Percentiles rank a stretch among this genome's conserved stretches.
Evolutionary conservation across 2,888 invertebrate genomes (phyloP).

Genomic region (Drosophila dives): DNA sequence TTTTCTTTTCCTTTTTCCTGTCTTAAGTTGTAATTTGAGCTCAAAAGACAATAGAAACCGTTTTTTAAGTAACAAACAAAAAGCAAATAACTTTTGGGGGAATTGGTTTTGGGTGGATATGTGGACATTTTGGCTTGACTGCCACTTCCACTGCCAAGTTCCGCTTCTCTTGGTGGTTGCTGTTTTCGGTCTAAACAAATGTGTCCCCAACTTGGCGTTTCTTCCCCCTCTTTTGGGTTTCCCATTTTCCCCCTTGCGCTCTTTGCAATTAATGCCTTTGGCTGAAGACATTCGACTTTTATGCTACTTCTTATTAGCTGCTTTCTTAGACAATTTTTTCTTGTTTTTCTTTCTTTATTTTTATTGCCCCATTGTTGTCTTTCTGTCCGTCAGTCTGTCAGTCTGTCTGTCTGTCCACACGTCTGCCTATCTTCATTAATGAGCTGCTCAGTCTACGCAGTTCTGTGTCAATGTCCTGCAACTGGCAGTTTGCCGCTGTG

Average conservation of each 20-base stretch:
- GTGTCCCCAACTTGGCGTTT: conserved; percentile 34
- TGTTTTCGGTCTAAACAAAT: conserved; percentile 50
- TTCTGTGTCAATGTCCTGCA: conserved; percentile 26
- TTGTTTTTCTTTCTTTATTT: conserved; percentile 17
- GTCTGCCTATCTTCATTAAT: conserved; percentile 62
- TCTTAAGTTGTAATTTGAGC: conserved; percentile 83
- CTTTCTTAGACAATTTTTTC: conserved; percentile 37
- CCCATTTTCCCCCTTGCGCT: conserved; percentile 16
- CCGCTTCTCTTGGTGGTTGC: conserved; percentile 34
- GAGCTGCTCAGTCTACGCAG: conserved; percentile 27
- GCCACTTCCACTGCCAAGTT: conserved; percentile 9
- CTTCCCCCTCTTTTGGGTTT: neutral
- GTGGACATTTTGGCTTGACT: conserved; percentile 58
- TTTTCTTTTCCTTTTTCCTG: conserved; percentile 53
- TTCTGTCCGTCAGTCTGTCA: conserved; percentile 44
- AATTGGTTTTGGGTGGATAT: conserved; percentile 46
- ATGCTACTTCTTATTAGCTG: conserved; percentile 60
- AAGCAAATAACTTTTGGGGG: conserved; percentile 53
- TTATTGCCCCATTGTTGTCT: conserved; percentile 31
- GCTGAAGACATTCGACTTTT: conserved; percentile 59
- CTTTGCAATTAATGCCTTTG: conserved; percentile 71
- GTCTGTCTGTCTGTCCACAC: conserved; percentile 32
- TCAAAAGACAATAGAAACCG: conserved; percentile 79
- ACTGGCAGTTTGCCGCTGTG: conserved; percentile 43
- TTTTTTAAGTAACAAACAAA: conserved; percentile 68